phyloP scores from a whole-genome alignment of 2,888 invertebrate species.

The Nomada flava region DNA sequence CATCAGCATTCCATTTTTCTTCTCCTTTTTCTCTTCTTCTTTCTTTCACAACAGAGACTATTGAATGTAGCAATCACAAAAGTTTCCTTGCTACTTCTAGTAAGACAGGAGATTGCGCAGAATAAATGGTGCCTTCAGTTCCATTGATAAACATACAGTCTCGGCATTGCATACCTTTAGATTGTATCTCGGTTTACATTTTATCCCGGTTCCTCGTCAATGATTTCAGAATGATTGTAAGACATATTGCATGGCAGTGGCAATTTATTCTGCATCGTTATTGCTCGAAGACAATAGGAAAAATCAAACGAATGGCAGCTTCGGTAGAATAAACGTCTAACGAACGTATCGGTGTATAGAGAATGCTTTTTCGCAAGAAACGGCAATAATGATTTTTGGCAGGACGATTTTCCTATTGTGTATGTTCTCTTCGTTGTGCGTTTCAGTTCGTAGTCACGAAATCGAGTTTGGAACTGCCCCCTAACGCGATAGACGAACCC shows the following conservation, averaged over 20 bases:
- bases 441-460: conserved; percentile 50
- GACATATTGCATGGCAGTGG: conserved; percentile 51
- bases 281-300: conserved; percentile 36
- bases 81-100: conserved; percentile 32
- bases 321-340: conserved; percentile 37
- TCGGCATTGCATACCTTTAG: conserved; percentile 41
- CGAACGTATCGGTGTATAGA: conserved; percentile 23
- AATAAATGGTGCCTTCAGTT: conserved; percentile 35
- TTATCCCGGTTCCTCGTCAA: conserved; percentile 10
- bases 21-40: conserved; percentile 12
- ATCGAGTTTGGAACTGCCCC: conserved; percentile 35
- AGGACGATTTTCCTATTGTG: conserved; percentile 51
- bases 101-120: conserved; percentile 31
- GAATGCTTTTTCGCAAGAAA: conserved; percentile 10
- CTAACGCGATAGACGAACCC: conserved; percentile 32
- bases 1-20: conserved; percentile 62
- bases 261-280: conserved; percentile 28
- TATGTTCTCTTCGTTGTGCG: conserved; percentile 65
- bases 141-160: conserved; percentile 56
- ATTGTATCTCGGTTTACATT: conserved; percentile 24
- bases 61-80: conserved; percentile 48
- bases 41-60: conserved; percentile 30
- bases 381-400: conserved; percentile 32
- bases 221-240: conserved; percentile 43
- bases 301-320: conserved; percentile 58